Conservation (phyloP, 2,888 invertebrate genomes). For the Leucophenga montana region DNA sequence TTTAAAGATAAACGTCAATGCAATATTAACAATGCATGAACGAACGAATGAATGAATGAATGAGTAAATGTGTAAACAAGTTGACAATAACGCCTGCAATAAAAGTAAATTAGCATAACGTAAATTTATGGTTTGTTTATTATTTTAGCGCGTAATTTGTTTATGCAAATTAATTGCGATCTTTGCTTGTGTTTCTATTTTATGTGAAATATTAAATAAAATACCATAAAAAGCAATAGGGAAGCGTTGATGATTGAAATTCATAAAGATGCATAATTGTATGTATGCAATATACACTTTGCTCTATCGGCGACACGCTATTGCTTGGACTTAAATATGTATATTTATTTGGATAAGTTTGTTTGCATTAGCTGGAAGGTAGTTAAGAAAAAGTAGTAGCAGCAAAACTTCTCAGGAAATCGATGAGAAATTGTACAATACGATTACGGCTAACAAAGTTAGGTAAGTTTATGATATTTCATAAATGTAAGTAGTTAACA, state of each 20-base stretch:
- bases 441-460: too few species aligned
- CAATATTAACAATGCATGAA: neutral
- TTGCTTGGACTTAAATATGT: neutral
- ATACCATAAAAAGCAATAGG: neutral
- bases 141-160: slow-evolving; percentile 41
- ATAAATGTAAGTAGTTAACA: too few species aligned
- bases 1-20: slow-evolving; percentile 15
- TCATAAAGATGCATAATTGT: slow-evolving; percentile 3
- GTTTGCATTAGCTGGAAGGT: too few species aligned
- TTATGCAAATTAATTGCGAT: slow-evolving; percentile 46
- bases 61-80: slow-evolving; percentile 42
- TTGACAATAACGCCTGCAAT: slow-evolving; percentile 49
- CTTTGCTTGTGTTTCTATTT: neutral
- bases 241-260: neutral
- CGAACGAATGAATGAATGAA: neutral
- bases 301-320: neutral
- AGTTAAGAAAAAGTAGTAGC: too few species aligned
- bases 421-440: too few species aligned
- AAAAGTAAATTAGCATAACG: slow-evolving; percentile 50
- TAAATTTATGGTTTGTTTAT: slow-evolving; percentile 50
- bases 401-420: too few species aligned
- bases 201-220: slow-evolving; percentile 19
- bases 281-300: slow-evolving; percentile 30
- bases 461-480: too few species aligned
- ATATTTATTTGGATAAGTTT: too few species aligned